Evolutionary conservation across 2,113 vertebrate species (phyloP).

Genomic region (Petrocephalus zakoni): DNA sequence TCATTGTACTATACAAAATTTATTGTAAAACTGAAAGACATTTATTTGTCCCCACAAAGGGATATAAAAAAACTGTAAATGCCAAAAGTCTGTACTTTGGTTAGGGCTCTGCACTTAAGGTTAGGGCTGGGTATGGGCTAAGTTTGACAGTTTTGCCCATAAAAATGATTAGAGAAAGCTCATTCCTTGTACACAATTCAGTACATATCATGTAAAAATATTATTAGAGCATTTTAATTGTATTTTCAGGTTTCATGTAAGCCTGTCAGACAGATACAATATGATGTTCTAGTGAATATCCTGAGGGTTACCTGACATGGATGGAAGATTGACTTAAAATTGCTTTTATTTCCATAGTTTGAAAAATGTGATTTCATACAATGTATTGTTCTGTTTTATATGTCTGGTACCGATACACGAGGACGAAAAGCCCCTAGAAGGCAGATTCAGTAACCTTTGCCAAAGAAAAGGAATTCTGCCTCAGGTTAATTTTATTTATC

Average conservation of each 20-base stretch:
- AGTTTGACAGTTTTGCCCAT: not conserved
- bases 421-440: not conserved
- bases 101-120: not conserved
- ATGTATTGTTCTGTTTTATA: not conserved
- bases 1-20: not conserved
- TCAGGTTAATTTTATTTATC: constrained; percentile 11
- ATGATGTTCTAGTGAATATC: not conserved
- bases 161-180: not conserved
- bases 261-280: not conserved
- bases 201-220: not conserved
- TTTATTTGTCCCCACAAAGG: not conserved
- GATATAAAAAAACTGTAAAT: not conserved
- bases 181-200: not conserved
- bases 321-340: not conserved
- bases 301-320: not conserved
- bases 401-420: not conserved
- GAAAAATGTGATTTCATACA: not conserved
- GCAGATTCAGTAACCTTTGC: not conserved
- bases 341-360: not conserved
- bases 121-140: not conserved
- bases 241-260: not conserved
- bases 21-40: not conserved
- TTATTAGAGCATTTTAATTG: not conserved
- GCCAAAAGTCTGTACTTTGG: not conserved
- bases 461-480: constrained; percentile 6